Evolutionary conservation across 2,113 vertebrate species (phyloP), one percentile per base, ranked within the genome.

Genomic region (Anas platyrhynchos): DNA sequence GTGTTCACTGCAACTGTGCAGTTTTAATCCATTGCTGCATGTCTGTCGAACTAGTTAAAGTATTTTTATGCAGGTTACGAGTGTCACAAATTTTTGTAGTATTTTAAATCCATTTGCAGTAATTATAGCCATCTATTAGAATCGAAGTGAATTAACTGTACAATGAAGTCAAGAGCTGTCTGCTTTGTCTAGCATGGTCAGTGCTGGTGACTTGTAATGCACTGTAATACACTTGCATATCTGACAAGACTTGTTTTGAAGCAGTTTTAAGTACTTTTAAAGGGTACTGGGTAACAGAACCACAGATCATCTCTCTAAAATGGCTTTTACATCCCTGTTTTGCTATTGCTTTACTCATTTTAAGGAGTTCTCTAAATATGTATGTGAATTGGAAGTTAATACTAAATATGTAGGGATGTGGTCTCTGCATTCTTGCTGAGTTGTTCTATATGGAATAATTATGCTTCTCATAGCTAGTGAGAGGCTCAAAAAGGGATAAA

Each of bases 121-220:
- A 50, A 44, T 48, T 68, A 31, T 4, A 85, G 21, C 36, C 36
- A 43, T 34, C 21, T 65, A 54, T 63, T 73, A 46, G 54, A 82
- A 67, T 76, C 27, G 11, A 71, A 82, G 25, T 22, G 66, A 79
- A 75, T 59, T 14, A 61, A 11, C 32, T 2, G 62, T 79, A 9
- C 7, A 4, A 23, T 72, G 75, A 59, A 65, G 65, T 32, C 32
- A n/a, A 76, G 38, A 82, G 11, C 52, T 29, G 11, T 59, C 6
- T 6, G 12, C 38, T 89, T 61, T 48, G 38, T 66, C 29, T 32
- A 11, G 50, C 27, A 9, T 0, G 0, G 9, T 74, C 6, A 26
- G 9, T 43, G 44, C 61, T 54, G 55, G 67, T 87, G 78, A 73
- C 9, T 9, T 18, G 41, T 50, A 61, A 32, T 63, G 41, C 9